Evolutionary conservation across 2,888 invertebrate genomes (phyloP), one percentile per base, ranked within the genome.

Genomic region (Erpobdella octoculata): DNA sequence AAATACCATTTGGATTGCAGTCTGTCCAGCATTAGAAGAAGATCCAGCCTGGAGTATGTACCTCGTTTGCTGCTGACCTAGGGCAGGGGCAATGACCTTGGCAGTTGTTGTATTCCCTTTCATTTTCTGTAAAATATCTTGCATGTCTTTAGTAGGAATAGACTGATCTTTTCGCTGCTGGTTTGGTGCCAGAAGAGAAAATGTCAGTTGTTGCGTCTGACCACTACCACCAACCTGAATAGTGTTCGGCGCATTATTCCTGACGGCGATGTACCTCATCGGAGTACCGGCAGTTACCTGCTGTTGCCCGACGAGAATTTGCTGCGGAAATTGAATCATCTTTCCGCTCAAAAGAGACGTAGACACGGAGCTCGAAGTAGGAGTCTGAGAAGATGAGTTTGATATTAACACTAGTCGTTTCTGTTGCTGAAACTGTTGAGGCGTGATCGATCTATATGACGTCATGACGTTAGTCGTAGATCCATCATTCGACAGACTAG

Each of bases 41-140:
- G 62, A 62, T 12, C 62, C 62, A 28, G 62, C 12, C 62, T 62
- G 62, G 33, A 62, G 62, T 28, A 62, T 31, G 35, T 33, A 62
- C 62, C 35, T 62, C n/a, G 31, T 31, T 31, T 31, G 53, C 33
- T 62, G 62, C 35, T 28, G 31, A 38, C 46, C 33, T 59, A 36
- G 33, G 35, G 28, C 38, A 61, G 21, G 25, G 33, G 41, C 21
- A 48, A 37, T 25, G 66, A 36, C 35, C 37, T 33, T 37, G 64
- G 18, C 25, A 31, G 38, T 64, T 48, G 65, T 48, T 41, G 46
- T 41, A 9, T 33, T 41, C 46, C 46, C 59, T 48, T 64, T 71
- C 38, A 46, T 61, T 46, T 71, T 61, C 53, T 71, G 71, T 33
- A 71, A 31, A 35, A 67, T 65, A 33, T 48, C 67, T 12, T 66